phyloP scores from a whole-genome alignment of 2,113 vertebrate species.

The Pantherophis guttatus region DNA sequence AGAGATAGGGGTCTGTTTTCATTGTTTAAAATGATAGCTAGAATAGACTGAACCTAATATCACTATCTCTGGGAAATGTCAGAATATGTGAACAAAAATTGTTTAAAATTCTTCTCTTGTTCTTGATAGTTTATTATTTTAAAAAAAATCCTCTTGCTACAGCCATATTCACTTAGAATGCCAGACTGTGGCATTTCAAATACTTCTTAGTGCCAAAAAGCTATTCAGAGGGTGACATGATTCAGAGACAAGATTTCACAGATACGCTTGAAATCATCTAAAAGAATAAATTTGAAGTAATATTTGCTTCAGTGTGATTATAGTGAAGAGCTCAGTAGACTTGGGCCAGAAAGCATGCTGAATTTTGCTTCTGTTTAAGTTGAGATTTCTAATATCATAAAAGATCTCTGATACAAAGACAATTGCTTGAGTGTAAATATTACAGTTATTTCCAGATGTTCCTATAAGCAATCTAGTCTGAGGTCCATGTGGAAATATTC shows the following conservation, averaged over 20 bases:
- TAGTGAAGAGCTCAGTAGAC: not conserved
- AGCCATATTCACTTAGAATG: conserved; percentile 9
- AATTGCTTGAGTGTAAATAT: not conserved
- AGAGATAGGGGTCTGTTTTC: not conserved
- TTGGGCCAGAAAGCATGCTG: not conserved
- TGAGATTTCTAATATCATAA: not conserved
- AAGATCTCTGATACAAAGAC: not conserved
- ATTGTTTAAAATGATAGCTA: not conserved
- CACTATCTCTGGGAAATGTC: not conserved
- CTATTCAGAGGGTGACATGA: not conserved
- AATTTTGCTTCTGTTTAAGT: not conserved
- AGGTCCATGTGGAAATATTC: not conserved
- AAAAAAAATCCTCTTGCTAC: not conserved
- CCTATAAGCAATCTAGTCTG: not conserved
- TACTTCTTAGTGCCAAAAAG: not conserved
- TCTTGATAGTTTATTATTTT: not conserved
- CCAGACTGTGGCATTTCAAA: not conserved
- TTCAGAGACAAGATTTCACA: not conserved
- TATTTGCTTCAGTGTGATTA: not conserved
- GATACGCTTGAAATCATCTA: not conserved
- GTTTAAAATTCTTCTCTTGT: not conserved
- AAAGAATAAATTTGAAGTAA: not conserved
- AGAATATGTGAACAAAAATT: not conserved
- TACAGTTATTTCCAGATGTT: not conserved
- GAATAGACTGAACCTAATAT: not conserved